Conservation (phyloP, 2,797 vertebrate genomes). For the Hippocampus kuda region DNA sequence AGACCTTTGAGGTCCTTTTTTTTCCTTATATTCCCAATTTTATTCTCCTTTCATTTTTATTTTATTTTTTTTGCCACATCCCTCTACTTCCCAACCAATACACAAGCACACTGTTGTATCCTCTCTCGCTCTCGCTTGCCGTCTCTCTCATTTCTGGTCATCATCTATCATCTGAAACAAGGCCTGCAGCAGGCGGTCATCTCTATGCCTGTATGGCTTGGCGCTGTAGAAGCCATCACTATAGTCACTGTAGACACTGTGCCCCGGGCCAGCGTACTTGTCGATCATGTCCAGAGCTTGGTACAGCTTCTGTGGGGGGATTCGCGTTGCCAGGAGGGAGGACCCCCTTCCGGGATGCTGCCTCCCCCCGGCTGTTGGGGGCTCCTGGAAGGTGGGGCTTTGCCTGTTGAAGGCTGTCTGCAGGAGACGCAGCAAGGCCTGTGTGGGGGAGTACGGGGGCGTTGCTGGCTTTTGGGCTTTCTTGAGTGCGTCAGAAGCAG, state of each 20-base stretch:
- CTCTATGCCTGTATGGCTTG: constrained; percentile 86
- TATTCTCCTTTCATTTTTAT: background rate
- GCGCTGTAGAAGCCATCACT: constrained; percentile 82
- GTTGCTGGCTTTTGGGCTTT: constrained; percentile 40
- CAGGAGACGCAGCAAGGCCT: constrained; percentile 78
- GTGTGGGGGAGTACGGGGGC: constrained; percentile 42
- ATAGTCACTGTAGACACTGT: constrained; percentile 82
- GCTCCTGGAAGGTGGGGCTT: constrained; percentile 34
- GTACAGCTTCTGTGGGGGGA: constrained; percentile 72
- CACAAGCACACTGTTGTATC: constrained; percentile 5
- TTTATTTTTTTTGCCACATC: constrained; percentile 18
- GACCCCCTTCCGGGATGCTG: constrained; percentile 24
- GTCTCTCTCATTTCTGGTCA: constrained; percentile 61
- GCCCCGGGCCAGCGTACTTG: constrained; percentile 68
- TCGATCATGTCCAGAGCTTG: constrained; percentile 82
- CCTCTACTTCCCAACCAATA: constrained; percentile 36
- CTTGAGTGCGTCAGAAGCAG: constrained; percentile 32
- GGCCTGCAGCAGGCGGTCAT: constrained; percentile 87
- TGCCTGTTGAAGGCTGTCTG: constrained; percentile 82
- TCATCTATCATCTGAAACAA: constrained; percentile 81
- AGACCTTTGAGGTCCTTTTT: constrained; percentile 21
- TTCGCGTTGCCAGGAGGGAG: constrained; percentile 31
- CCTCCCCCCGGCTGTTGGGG: constrained; percentile 26
- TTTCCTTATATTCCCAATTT: constrained; percentile 9
- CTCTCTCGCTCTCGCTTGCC: constrained; percentile 3